Evolutionary conservation across 2,113 vertebrate genomes (phyloP), one percentile per base, ranked within the genome.

Genomic region (Laticauda laticaudata): DNA sequence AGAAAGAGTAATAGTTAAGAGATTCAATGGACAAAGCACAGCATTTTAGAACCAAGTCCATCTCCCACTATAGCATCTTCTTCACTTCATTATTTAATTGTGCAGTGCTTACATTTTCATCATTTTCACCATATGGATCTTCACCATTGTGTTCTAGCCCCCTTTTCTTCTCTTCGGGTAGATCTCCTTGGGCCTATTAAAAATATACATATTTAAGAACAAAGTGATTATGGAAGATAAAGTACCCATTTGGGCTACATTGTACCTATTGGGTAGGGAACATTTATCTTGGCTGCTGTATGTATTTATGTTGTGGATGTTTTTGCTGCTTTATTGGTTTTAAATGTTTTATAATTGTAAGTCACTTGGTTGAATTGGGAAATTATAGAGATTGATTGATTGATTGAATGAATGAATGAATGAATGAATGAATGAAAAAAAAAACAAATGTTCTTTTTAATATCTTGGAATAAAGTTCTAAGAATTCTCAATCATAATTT

Each of bases 101-200:
- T 6, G 10, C n/a, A 51, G 57, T 1, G 94, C 98, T 89, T 96
- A 99, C 99, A 15, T 98, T 98, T 57, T 99, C 98, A 1, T 97
- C 96, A 2, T 99, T 99, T 64, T 98, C 99, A 64, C 98, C 98
- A 2, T 99, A 99, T 0, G 98, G 98, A 91, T 99, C 98, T 75
- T 98, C 98, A 61, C 97, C 98, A 55, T 99, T 98, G 94, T 92
- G 98, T 59, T 98, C 98, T 64, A 97, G 95, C 86, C 98, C 98
- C 90, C 95, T 95, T 95, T 98, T 99, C 94, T 98, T 98, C 91
- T 98, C 98, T n/a, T 98, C 98, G 29, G 98, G 97, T 92, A 99
- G 93, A 94, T 99, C 99, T 93, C 99, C 99, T 96, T 98, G 99
- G 59, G 98, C 98, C 99, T 99, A 94, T 45, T 96, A 90, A 94